Base-by-base conservation (phyloP, 2,888 invertebrate species). In the Eremobia ochroleuca region DNA sequence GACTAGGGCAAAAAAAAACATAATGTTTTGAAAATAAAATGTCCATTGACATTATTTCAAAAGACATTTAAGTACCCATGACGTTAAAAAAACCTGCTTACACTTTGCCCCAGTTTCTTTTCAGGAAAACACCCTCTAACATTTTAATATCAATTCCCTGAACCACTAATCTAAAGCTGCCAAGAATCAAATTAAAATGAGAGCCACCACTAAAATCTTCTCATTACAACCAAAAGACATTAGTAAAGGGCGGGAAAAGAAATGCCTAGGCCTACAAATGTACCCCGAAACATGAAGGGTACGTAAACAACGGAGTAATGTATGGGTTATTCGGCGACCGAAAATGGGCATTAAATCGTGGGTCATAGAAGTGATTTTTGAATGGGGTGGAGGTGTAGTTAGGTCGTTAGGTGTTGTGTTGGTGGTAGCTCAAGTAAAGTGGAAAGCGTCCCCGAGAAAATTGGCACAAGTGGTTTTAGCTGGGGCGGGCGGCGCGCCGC, bases 381-480 rank as follows among this genome's bases (percentile, higher is more conserved):
- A 89, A 89, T 90, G 81, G 72, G 76, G 75, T 77, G 76, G 85
- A 88, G 90, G 86, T 90, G 92, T 88, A 92, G 89, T 92, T 95
- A 93, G 86, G 93, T 85, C 92, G 89, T 94, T 93, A 91, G 86
- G 92, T 86, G 87, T 84, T 88, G 91, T 83, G 87, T 86, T 84
- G 87, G 89, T 91, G 92, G 92, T 93, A 95, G 95, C 95, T 95
- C 94, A 94, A 96, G 95, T 95, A 96, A 96, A 96, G 95, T 96
- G 95, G 96, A 95, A 95, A 95, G 94, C 96, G 96, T 95, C 95
- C 92, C 95, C 93, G 93, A 95, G 95, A 96, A 96, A 96, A 97
- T 97, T 96, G 97, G 97, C 96, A 97, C 96, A 97, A 97, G 97
- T 96, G 96, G 96, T 97, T 96, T 96, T 95, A 97, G 96, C 92